Evolutionary conservation across 2,888 invertebrate genomes (phyloP).

Genomic region (Troides helena): DNA sequence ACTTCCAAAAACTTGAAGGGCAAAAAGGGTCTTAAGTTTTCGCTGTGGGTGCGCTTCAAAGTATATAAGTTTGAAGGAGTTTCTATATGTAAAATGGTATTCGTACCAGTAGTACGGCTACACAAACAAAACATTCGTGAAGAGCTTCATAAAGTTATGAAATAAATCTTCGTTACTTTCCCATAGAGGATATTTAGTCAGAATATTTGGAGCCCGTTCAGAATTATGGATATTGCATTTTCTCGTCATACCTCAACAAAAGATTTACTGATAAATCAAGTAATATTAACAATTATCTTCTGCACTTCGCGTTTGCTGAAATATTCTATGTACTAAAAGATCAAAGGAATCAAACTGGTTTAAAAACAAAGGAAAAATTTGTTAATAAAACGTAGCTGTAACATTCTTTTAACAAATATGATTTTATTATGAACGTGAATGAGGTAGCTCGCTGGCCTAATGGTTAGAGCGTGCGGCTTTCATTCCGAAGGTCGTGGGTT

Average conservation of each 20-base stretch:
- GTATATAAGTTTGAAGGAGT: slow-evolving; percentile 6
- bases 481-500: too few relatives aligned
- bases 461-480: too few relatives aligned
- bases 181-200: background rate
- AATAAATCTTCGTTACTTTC: background rate
- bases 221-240: background rate
- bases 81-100: slow-evolving; percentile 8
- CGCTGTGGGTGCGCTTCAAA: background rate
- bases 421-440: too few relatives aligned
- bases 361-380: too few relatives aligned
- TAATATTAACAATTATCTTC: background rate
- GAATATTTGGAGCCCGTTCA: background rate
- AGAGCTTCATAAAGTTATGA: slow-evolving; percentile 9
- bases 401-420: too few relatives aligned
- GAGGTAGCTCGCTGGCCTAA: too few relatives aligned
- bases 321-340: too few relatives aligned
- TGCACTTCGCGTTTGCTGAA: too few relatives aligned
- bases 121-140: slow-evolving; percentile 9
- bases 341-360: too few relatives aligned
- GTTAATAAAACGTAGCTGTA: too few relatives aligned
- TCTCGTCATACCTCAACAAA: background rate
- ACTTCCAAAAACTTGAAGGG: slow-evolving; percentile 12
- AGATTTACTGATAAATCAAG: background rate
- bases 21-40: slow-evolving; percentile 12
- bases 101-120: background rate